Evolutionary conservation across 2,113 vertebrate species (phyloP), one percentile per base, ranked within the genome.

Genomic region (Electrona antarctica): DNA sequence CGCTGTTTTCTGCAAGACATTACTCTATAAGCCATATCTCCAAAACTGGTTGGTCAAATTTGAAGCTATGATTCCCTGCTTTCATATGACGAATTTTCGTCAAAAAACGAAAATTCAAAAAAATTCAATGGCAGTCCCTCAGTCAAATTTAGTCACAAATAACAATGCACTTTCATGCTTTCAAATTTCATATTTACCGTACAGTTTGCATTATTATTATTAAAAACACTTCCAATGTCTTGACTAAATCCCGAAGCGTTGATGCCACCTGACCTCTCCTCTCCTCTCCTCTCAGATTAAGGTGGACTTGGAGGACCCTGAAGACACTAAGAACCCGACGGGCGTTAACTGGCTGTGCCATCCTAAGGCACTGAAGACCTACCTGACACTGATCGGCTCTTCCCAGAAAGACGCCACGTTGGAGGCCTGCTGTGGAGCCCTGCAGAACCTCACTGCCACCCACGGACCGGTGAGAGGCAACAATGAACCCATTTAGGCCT

Each of bases 401-500:
- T 95, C 96, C 80, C 86, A 93, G 88, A 97, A 95, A 7, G 92
- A 95, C 0, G 88, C 90, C 47, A 98, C 94, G 7, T 69, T 95
- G 76, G 96, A 97, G 80, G 97, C 97, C 60, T 95, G 95, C 68
- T 94, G 95, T 1, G 97, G 97, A 1, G 95, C 96, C 15, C 90
- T 99, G 86, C 97, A 98, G 90, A 99, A 99, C 87, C 94, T 99
- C 74, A 98, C 97, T 0, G 95, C 96, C 1, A 94, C 89, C 86
- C 90, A 92, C 64, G 93, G 92, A 12, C 48, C 71, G 80, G 97
- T 98, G 76, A 93, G 92, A 5, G 33, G 33, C 33, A 41, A 6
- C 29, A 33, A 4, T 33, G 29, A 33, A 33, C 2, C 2, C n/a
- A n/a, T n/a, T n/a, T n/a, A n/a, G n/a, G n/a, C n/a, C n/a, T n/a